Conservation (phyloP, 2,113 vertebrate species). For the western clawed frog (Xenopus tropicalis) region DNA sequence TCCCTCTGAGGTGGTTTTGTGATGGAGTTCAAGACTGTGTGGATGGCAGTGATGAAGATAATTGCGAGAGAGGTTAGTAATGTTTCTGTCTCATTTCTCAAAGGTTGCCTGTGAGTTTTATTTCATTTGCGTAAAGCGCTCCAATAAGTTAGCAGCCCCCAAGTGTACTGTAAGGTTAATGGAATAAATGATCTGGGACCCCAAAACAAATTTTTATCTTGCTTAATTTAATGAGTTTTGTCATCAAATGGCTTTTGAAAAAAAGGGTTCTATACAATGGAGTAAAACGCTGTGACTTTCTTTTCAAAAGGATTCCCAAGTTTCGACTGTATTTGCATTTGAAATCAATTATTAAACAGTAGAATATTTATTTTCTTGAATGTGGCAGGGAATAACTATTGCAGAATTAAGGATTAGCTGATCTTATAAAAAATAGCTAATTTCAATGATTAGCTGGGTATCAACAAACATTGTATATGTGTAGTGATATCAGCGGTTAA, state of each 20-base stretch:
- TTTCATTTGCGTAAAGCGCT: not conserved
- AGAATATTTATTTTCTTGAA: too few species aligned
- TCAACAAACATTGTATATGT: too few species aligned
- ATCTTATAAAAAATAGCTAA: too few species aligned
- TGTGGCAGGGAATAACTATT: too few species aligned
- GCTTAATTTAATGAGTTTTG: conserved; percentile 9
- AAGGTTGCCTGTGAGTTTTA: not conserved
- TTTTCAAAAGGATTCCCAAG: not conserved
- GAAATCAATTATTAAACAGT: not conserved
- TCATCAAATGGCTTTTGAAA: not conserved
- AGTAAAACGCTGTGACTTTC: not conserved
- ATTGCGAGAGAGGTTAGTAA: conserved; percentile 72
- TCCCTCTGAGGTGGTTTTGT: conserved; percentile 90
- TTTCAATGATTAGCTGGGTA: too few species aligned
- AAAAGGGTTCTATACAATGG: not conserved
- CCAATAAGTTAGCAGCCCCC: not conserved
- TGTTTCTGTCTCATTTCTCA: not conserved
- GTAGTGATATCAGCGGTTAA: too few species aligned
- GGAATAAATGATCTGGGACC: conserved; percentile 25
- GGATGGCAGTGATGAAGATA: conserved; percentile 93
- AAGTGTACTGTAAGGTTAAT: conserved; percentile 6
- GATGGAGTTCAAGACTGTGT: conserved; percentile 90
- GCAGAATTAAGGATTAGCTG: too few species aligned
- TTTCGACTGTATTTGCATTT: not conserved
- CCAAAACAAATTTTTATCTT: conserved; percentile 7